Conservation (phyloP, 2,113 vertebrate genomes). For the Dasypus novemcinctus region DNA sequence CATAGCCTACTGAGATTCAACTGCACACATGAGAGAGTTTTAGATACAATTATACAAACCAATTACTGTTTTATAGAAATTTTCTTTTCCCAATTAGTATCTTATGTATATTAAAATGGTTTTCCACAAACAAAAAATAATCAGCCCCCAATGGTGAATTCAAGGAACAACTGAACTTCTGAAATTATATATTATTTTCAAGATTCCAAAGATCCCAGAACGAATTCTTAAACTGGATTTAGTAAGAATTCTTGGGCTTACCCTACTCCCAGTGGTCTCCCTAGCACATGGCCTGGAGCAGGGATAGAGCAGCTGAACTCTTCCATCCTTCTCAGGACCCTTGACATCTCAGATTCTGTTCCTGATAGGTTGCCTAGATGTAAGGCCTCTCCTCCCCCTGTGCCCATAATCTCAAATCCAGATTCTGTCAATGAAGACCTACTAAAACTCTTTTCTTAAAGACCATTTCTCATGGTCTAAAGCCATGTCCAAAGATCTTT, state of each 20-base stretch:
- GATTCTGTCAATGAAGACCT: neutral
- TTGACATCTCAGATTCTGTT: neutral
- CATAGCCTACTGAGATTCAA: neutral
- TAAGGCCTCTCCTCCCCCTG: neutral
- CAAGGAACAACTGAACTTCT: neutral
- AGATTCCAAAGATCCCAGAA: neutral
- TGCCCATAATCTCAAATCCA: neutral
- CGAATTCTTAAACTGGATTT: neutral
- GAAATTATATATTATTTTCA: conserved; percentile 13
- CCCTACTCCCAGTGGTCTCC: neutral
- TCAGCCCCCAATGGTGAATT: neutral
- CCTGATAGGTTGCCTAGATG: neutral
- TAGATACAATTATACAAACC: neutral
- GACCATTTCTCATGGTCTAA: neutral
- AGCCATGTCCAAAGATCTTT: neutral
- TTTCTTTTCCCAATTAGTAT: neutral
- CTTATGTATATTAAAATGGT: neutral
- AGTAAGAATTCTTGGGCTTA: neutral
- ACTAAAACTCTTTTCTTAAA: neutral
- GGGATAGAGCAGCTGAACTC: no score
- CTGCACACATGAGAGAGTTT: neutral
- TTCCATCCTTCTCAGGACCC: rapidly evolving
- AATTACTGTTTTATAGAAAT: neutral
- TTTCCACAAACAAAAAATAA: neutral
- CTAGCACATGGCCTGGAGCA: neutral